Evolutionary conservation across 2,888 invertebrate genomes (phyloP), one percentile per base, ranked within the genome.

Genomic region (Chirona hameri): DNA sequence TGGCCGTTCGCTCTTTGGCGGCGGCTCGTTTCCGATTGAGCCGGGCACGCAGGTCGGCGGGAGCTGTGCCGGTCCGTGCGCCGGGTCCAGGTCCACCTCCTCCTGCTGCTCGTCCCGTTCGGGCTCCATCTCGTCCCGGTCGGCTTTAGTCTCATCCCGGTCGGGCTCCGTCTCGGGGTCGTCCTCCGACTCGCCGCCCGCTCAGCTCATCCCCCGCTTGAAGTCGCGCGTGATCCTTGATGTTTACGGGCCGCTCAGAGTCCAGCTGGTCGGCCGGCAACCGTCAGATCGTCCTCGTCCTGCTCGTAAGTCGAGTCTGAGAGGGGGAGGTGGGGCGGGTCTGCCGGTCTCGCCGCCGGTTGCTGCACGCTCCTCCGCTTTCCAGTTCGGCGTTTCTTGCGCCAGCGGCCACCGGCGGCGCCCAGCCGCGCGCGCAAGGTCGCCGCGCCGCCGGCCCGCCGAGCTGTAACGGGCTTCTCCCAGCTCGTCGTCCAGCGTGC

Each of bases 401-500:
- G 29, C 76, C 76, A 76, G 76, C 76, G 76, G 39, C 15, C 79
- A 5, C 48, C 46, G 46, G 9, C 48, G 48, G 9, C 48, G 2
- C 0, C 18, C 14, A 79, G 48, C 14, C 79, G n/a, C 21, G 48
- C 12, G 52, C 79, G 79, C 48, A n/a, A 79, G 52, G 27, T 79
- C 79, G 48, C 52, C 14, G 48, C 79, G n/a, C n/a, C n/a, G 52
- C 79, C 48, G 48, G 15, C n/a, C 27, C 14, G n/a, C 52, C 4
- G 27, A 27, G 69, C 81, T 46, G 52, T 48, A 7, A 48, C 79
- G 15, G 79, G 5, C 21, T 24, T 24, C n/a, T 18, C n/a, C 91
- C 87, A 94, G n/a, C 46, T 57, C 82, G 87, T 95, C 95, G 88
- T 95, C n/a, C 95, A n/a, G 95, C 95, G 88, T 93, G 94, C 95